Evolutionary conservation across 2,888 invertebrate species (phyloP), one percentile per base, ranked within the genome.

Genomic region (Nebria salina): DNA sequence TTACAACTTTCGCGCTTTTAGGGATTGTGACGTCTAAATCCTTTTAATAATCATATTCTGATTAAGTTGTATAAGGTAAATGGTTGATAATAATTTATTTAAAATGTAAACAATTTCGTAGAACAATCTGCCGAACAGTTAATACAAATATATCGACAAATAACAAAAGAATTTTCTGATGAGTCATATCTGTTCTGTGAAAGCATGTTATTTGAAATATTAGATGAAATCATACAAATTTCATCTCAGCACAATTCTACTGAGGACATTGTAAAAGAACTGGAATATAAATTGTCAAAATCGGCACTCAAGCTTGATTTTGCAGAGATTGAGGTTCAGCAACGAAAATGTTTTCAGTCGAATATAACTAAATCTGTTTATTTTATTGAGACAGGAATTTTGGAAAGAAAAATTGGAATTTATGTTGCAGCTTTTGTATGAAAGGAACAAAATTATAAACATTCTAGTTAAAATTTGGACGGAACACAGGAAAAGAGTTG

Each of bases 331-430:
- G 54, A 54, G 13, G 54, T 54, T 11, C 54, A 54, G 2, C 8
- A 11, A 54, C 8, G 11, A 54, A 11, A 54, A 54, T 54, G 6
- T 54, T 6, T 54, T 2, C 4, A 54, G 1, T 54, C 54, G 8
- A 54, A 54, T 7, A 6, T 11, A 54, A 54, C 2, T 54, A 54
- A 54, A 2, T 75, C 26, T 26, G 11, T 9, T 75, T 64, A 34
- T 34, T 34, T 34, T 34, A 34, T 20, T 25, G 13, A 15, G 2
- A 75, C 26, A 78, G 78, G 41, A 65, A 20, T 66, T 74, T 13
- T 78, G 78, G 78, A 66, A 15, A 20, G 42, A 66, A 15, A 78
- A 73, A 15, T 7, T 78, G 42, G 65, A 66, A 74, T 34, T 20
- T 26, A 11, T 78, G 41, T 43, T 74, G 7, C 15, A 74, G 68